Evolutionary conservation across 2,797 vertebrate species (phyloP).

Genomic region (Coreius guichenoti): DNA sequence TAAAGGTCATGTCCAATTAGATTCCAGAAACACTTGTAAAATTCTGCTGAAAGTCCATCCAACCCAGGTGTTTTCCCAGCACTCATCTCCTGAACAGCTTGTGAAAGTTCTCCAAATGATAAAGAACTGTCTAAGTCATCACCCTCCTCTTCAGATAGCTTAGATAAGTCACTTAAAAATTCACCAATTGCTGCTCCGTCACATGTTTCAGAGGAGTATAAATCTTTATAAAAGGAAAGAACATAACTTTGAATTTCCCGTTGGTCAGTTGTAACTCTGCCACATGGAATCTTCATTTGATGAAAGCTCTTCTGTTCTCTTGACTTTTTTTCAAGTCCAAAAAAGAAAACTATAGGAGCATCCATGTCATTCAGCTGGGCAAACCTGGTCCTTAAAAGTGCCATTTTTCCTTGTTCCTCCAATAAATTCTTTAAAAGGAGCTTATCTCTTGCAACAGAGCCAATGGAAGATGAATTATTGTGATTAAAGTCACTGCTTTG

Average conservation of each 20-base stretch:
- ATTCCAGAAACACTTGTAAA: neutral
- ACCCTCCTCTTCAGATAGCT: too few relatives aligned
- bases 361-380: neutral
- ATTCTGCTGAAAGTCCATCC: neutral
- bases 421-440: neutral
- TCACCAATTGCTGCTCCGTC: neutral
- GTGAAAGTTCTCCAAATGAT: neutral
- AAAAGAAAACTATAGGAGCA: neutral
- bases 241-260: neutral
- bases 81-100: neutral
- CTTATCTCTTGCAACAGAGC: neutral
- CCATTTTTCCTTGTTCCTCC: neutral
- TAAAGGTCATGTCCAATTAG: neutral
- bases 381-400: neutral
- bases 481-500: neutral
- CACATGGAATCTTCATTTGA: neutral
- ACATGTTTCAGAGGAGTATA: neutral
- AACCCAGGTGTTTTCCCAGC: neutral
- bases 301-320: neutral
- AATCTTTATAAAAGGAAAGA: neutral
- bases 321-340: slow-evolving; percentile 5
- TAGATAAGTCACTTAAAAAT: too few relatives aligned
- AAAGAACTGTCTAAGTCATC: neutral
- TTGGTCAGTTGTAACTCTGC: neutral
- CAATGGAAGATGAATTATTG: neutral